Evolutionary conservation across 2,797 vertebrate species (phyloP).

Genomic region (Helarctos malayanus): DNA sequence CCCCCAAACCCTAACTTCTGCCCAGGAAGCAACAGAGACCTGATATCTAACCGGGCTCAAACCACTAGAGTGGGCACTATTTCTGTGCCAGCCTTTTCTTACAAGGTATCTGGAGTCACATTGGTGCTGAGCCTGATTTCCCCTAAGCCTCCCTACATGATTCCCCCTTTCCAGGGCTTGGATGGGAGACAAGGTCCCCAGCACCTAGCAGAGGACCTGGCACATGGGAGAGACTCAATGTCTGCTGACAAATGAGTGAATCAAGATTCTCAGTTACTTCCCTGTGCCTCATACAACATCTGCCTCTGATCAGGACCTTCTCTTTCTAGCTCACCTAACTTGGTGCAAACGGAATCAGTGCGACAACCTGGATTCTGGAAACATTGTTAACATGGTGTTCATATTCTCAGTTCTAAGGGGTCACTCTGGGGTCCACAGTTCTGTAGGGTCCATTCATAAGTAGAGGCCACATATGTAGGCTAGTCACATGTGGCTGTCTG

Average conservation of each 20-base stretch:
- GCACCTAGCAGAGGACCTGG: neutral
- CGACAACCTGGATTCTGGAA: neutral
- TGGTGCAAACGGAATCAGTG: neutral
- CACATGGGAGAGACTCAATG: rapidly evolving
- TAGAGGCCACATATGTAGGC: neutral
- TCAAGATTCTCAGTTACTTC: neutral
- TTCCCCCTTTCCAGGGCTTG: too few species aligned
- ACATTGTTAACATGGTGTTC: neutral
- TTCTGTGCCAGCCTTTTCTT: constrained; percentile 46
- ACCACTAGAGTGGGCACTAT: neutral
- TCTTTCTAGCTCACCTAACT: constrained; percentile 5
- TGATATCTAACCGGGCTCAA: neutral
- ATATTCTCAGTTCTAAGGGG: neutral
- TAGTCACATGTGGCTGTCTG: neutral
- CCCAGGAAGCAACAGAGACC: neutral
- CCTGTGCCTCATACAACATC: neutral
- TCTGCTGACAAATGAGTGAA: neutral
- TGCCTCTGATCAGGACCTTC: neutral
- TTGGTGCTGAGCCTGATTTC: neutral
- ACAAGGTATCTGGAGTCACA: neutral
- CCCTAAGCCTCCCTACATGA: neutral
- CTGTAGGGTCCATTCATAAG: neutral
- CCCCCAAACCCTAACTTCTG: neutral
- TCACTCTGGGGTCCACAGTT: neutral
- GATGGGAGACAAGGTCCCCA: too few species aligned